A percentile compares a stretch with the other conserved stretches of the same genome.
These are phyloP conservation scores for Phainopepla nitens DNA, from an alignment of 2,113 vertebrate genomes.

Conservation along the genomic window DNA sequence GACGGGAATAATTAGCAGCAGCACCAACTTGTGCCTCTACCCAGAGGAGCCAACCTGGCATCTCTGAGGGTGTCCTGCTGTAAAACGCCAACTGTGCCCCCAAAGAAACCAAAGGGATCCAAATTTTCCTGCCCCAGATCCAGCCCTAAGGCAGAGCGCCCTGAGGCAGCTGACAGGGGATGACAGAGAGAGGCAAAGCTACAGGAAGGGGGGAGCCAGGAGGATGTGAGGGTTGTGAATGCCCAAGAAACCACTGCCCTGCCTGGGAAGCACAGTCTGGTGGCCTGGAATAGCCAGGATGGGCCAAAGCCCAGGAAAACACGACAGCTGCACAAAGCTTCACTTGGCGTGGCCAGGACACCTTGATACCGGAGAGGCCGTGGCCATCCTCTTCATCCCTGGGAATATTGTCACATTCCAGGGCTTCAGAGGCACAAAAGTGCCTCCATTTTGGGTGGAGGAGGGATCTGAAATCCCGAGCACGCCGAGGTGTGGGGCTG, in stretches of 20 bases:
- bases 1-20: neutral
- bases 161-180: neutral
- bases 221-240: neutral
- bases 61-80: accelerated
- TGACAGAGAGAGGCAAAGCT: neutral
- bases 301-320: neutral
- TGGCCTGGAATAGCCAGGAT: neutral
- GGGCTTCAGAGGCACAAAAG: neutral
- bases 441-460: neutral
- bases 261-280: neutral
- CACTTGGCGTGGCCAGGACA: neutral
- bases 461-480: accelerated
- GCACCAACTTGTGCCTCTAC: neutral
- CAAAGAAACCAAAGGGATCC: neutral
- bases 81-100: neutral
- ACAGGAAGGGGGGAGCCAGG: neutral
- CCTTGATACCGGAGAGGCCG: accelerated
- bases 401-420: neutral
- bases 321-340: accelerated
- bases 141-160: neutral
- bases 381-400: neutral
- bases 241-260: neutral
- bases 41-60: neutral
- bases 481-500: neutral
- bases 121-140: neutral